Evolutionary conservation across 1,140 invertebrate genomes (phyloP).

Genomic region (Drosophila tani): DNA sequence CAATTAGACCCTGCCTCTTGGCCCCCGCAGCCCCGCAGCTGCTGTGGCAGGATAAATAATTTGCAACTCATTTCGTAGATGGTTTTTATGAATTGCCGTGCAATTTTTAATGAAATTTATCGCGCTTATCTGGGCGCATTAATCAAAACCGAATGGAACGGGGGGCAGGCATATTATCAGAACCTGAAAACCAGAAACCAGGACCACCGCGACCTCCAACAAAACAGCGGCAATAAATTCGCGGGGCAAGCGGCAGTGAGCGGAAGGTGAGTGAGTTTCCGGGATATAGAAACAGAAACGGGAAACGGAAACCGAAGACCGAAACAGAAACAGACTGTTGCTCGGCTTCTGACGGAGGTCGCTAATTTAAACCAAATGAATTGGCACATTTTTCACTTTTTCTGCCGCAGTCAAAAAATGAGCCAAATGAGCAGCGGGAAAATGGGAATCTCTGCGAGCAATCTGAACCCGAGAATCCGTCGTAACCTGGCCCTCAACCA

Average conservation of each 20-base stretch:
- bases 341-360: conserved; percentile 65
- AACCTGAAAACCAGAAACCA: conserved; percentile 2
- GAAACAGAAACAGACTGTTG: conserved; percentile 69
- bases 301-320: conserved; percentile 13
- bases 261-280: conserved; percentile 21
- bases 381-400: conserved; percentile 85
- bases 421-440: conserved; percentile 64
- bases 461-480: conserved; percentile 23
- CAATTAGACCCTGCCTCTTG: conserved; percentile 31
- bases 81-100: conserved; percentile 82
- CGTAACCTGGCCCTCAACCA: conserved; percentile 14
- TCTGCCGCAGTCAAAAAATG: conserved; percentile 1
- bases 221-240: conserved; percentile 25
- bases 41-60: conserved; percentile 71
- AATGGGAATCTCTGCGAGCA: conserved; percentile 23
- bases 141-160: conserved; percentile 64
- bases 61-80: conserved; percentile 82
- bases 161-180: conserved; percentile 29
- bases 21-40: conserved; percentile 13
- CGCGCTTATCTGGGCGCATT: conserved; percentile 79
- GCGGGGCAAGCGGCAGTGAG: not conserved
- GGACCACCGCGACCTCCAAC: conserved; percentile 53
- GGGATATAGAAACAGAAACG: conserved; percentile 9
- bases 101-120: conserved; percentile 84
- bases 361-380: conserved; percentile 85